phyloP scores from a whole-genome alignment of 2,113 vertebrate species.

The Steatornis caripensis region DNA sequence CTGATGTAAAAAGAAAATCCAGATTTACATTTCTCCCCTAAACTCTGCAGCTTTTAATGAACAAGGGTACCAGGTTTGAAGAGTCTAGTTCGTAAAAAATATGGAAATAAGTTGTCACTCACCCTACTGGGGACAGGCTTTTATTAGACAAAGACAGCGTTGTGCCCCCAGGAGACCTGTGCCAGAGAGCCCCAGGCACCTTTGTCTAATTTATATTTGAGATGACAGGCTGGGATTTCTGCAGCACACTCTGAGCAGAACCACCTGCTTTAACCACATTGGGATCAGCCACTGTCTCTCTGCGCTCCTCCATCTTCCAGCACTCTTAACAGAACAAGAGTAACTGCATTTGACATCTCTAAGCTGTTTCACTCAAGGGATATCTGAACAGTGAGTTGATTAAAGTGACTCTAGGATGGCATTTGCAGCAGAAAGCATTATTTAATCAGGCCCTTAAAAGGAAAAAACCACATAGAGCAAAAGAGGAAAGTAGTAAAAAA shows the following conservation, averaged over 20 bases:
- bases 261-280: not conserved
- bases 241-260: not conserved
- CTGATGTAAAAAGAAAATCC: not conserved
- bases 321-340: not conserved
- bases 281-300: not conserved
- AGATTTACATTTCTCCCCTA: not conserved
- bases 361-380: not conserved
- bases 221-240: slow-evolving; percentile 12
- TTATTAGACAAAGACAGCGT: not conserved
- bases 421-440: not conserved
- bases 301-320: not conserved
- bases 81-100: not conserved
- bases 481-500: not conserved
- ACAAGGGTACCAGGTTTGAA: not conserved
- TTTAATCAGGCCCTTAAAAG: not conserved
- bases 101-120: slow-evolving; percentile 9
- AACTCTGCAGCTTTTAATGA: not conserved
- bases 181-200: not conserved
- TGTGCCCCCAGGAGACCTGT: not conserved
- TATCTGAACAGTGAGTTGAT: not conserved
- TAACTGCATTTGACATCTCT: not conserved
- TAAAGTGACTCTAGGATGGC: not conserved
- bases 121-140: not conserved
- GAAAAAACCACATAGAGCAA: not conserved
- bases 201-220: slow-evolving; percentile 26